Evolutionary conservation across 2,797 vertebrate species (phyloP).

Genomic region (Ataeniobius toweri): DNA sequence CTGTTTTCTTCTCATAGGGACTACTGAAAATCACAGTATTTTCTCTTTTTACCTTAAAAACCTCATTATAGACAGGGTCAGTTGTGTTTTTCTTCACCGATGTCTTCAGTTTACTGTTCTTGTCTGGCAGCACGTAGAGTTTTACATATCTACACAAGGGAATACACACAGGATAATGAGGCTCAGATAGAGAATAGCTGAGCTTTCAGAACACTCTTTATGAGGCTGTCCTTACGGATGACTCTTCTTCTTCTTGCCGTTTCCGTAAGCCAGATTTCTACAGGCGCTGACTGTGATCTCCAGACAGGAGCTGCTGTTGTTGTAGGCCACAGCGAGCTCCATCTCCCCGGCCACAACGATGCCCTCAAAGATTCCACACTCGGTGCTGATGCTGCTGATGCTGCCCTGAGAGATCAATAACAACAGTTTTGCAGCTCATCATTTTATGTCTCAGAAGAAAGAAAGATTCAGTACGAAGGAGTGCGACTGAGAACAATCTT

Average conservation of each 20-base stretch:
- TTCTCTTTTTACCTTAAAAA: conserved; percentile 81
- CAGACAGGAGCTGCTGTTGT: conserved; percentile 75
- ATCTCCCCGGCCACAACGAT: conserved; percentile 82
- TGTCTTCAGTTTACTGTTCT: conserved; percentile 86
- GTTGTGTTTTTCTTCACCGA: conserved; percentile 85
- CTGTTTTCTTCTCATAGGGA: not conserved
- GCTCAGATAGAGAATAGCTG: not conserved
- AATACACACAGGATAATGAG: not conserved
- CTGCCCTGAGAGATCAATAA: conserved; percentile 74
- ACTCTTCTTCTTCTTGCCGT: conserved; percentile 86
- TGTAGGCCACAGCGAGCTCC: conserved; percentile 84
- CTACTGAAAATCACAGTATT: not conserved
- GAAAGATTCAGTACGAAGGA: not conserved
- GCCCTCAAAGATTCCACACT: conserved; percentile 76
- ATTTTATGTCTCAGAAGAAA: not conserved
- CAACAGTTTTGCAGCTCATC: not conserved
- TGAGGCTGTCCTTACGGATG: conserved; percentile 83
- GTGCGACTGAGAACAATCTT: not conserved
- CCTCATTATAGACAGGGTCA: conserved; percentile 86
- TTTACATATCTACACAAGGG: conserved; percentile 84
- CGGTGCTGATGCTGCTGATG: conserved; percentile 81
- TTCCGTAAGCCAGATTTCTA: conserved; percentile 84
- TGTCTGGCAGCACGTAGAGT: conserved; percentile 86
- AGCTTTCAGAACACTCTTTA: not conserved
- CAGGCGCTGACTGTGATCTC: conserved; percentile 85